Evolutionary conservation across 2,797 vertebrate species (phyloP).

Genomic region (Lateolabrax maculatus): DNA sequence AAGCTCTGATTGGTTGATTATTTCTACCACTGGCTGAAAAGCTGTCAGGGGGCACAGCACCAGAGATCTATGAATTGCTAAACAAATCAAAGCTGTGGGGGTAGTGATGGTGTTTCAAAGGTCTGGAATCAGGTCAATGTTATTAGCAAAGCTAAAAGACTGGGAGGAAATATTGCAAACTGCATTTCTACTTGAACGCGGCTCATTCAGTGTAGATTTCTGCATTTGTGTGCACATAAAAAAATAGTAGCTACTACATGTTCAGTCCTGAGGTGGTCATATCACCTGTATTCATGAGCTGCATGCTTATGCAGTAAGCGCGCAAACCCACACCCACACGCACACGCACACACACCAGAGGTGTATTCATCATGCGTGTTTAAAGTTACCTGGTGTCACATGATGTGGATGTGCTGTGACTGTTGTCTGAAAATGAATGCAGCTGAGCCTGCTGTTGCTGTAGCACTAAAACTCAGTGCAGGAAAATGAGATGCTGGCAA

Average conservation of each 20-base stretch:
- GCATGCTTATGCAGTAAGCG: not conserved
- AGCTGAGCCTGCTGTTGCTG: constrained; percentile 63
- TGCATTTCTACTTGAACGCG: not conserved
- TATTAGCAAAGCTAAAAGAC: not conserved
- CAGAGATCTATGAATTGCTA: not conserved
- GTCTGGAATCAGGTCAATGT: not conserved
- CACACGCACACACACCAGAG: not conserved
- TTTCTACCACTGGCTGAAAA: not conserved
- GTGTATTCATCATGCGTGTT: constrained; percentile 39
- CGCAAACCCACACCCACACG: not conserved
- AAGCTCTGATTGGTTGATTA: not conserved
- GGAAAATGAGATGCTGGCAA: constrained; percentile 78
- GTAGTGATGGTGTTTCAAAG: not conserved
- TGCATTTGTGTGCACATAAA: not conserved
- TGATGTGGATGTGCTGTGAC: constrained; percentile 41
- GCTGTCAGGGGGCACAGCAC: not conserved
- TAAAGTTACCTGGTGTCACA: constrained; percentile 58
- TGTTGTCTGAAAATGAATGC: constrained; percentile 56
- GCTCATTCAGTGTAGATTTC: not conserved
- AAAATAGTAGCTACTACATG: not conserved
- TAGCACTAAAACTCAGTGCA: constrained; percentile 63
- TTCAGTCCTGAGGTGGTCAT: not conserved
- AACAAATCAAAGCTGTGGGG: not conserved
- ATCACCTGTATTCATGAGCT: constrained; percentile 19
- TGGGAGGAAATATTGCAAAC: not conserved